Evolutionary conservation across 2,888 invertebrate species (phyloP), one percentile per base, ranked within the genome.

Genomic region (Heliconius ismenius): DNA sequence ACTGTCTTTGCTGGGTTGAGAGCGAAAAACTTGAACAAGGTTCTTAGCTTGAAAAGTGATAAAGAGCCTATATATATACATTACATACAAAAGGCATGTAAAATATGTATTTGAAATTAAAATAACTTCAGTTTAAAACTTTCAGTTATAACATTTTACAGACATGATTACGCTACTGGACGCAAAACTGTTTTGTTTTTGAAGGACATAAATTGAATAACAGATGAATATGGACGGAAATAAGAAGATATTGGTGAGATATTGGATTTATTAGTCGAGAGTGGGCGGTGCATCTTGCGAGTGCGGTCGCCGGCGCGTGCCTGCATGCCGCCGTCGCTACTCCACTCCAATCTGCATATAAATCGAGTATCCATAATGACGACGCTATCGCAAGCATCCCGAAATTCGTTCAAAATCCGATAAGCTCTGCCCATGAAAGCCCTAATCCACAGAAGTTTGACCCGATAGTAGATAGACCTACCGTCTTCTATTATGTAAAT

Each of bases 351-450:
- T 94, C 93, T 94, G 92, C 94, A 94, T 94, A 93, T 94, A 94
- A 93, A 94, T 94, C 92, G 94, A 91, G 92, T 93, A 92, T 90
- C 91, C 91, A 92, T 93, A 93, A 93, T 93, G 92, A 92, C 90
- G 90, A 91, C 90, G 89, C 90, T 87, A 90, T 91, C 91, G 90
- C 89, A 91, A 92, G 92, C 89, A 91, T 89, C 88, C 91, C 90
- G 86, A 92, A 93, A 91, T 92, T 91, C 92, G 89, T 90, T 91
- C 91, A 88, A 91, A 93, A 93, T 92, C 91, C 91, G 92, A 93
- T 93, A 93, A 94, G 90, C 90, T 87, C 87, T 87, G 87, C 89
- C 89, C 87, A 89, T 91, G 92, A 92, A 93, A 90, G 90, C 92
- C 91, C 88, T 92, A 92, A 92, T 92, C 92, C 89, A 90, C 91